Evolutionary conservation across 2,888 invertebrate species (phyloP), one percentile per base, ranked within the genome.

Genomic region (Eupithecia subumbrata): DNA sequence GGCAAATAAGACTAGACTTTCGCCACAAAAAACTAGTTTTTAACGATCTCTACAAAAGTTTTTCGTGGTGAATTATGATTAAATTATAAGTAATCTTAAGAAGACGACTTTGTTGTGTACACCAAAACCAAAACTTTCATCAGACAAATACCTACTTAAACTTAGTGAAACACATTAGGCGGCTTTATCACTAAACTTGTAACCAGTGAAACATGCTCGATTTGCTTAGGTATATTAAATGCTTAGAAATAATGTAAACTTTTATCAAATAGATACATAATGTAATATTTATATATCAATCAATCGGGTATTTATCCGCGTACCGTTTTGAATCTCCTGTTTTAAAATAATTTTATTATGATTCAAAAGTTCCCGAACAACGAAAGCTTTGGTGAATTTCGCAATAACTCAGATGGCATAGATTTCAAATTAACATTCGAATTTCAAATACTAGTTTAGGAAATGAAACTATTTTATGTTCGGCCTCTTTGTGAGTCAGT

Each of bases 401-500:
- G 22, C 60, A 60, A 60, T 60, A 60, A 0, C 5, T 60, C 34
- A 64, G 64, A 64, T 60, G 60, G 60, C 25, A 60, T 8, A 34
- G 9, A 64, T 34, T 64, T 34, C 2, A 64, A 64, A 64, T 64
- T 64, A 34, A 37, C 16, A 64, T 37, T 64, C 64, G 5, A 64
- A 64, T 34, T 0, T 25, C 34, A 11, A 60, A 45, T 63, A 60
- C 71, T 48, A 68, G 60, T 68, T 67, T 45, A n/a, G 2, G 34
- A 82, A 86, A 82, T 83, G 82, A 84, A 87, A 83, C 81, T 81
- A 81, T 84, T 84, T 84, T 60, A 60, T 71, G 74, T 79, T 78
- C 78, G 74, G 83, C 73, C 25, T 73, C 80, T 81, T 79, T 77
- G 74, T 85, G 80, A 85, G 83, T 84, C 80, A 82, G 60, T 72